Conservation (phyloP, 2,888 invertebrate species). For the Candidula unifasciata region DNA sequence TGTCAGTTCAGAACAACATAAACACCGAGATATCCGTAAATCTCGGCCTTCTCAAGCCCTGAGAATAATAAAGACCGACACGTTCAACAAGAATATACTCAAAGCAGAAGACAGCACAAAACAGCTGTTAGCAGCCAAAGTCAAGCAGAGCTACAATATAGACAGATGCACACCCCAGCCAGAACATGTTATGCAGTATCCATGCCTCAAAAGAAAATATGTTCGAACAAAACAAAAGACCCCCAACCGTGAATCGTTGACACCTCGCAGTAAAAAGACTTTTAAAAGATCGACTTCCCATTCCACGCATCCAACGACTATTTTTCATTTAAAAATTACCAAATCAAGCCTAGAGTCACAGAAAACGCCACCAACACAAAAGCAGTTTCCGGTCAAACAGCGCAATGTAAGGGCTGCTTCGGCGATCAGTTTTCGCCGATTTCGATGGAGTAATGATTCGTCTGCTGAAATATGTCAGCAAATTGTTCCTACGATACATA, state of each 20-base stretch:
- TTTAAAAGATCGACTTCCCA: not conserved
- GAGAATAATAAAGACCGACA: too few species aligned
- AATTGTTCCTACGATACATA: not conserved
- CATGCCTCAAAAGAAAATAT: not conserved
- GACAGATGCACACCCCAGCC: not conserved
- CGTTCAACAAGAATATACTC: not conserved
- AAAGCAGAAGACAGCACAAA: not conserved
- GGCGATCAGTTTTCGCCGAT: not conserved
- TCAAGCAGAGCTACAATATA: not conserved
- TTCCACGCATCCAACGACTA: not conserved
- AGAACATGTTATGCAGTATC: conserved; percentile 1
- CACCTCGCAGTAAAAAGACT: too few species aligned
- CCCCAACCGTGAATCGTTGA: not conserved
- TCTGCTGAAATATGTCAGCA: not conserved
- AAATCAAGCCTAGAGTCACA: not conserved
- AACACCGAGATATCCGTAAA: not conserved
- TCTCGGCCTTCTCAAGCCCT: not conserved
- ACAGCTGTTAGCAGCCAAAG: not conserved
- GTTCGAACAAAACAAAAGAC: not conserved
- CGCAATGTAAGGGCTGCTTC: not conserved
- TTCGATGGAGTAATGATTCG: not conserved
- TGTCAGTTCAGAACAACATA: not conserved
- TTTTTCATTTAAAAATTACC: not conserved
- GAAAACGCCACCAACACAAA: not conserved
- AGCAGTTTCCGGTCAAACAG: not conserved